These are phyloP conservation scores for Callosobruchus maculatus DNA, from an alignment of 2,888 invertebrate genomes.

Conservation along the genomic window DNA sequence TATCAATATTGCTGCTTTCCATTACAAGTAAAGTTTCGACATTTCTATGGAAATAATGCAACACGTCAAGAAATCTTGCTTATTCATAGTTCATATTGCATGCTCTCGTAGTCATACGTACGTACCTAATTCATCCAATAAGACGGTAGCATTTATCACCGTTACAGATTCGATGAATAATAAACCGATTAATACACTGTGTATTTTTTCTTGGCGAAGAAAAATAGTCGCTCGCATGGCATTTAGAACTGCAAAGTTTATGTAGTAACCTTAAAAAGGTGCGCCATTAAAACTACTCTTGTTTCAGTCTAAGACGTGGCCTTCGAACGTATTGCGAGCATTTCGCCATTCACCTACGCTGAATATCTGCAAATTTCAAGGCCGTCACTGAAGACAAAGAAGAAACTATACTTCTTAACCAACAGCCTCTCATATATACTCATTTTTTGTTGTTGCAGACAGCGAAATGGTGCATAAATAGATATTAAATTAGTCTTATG, in stretches of 20 bases:
- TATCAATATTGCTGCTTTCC: no score
- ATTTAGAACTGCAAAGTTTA: not conserved
- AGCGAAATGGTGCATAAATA: no score
- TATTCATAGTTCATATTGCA: not conserved
- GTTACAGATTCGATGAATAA: not conserved
- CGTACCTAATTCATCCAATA: not conserved
- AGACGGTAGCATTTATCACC: not conserved
- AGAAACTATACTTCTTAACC: not conserved
- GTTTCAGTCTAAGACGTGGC: not conserved
- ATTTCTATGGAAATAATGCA: no score
- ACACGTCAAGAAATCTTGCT: not conserved
- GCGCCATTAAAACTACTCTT: not conserved
- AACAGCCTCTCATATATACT: not conserved
- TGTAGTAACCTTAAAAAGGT: not conserved
- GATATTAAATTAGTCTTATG: no score
- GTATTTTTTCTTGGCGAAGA: not conserved
- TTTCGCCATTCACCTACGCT: not conserved
- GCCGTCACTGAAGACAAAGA: not conserved
- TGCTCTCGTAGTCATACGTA: not conserved
- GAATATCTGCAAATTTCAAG: not conserved
- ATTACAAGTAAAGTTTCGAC: no score
- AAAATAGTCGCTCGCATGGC: not conserved
- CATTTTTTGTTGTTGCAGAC: no score
- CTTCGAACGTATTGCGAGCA: not conserved
- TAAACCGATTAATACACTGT: not conserved